phyloP scores from a whole-genome alignment of 2,888 invertebrate species.

The Empis livida region DNA sequence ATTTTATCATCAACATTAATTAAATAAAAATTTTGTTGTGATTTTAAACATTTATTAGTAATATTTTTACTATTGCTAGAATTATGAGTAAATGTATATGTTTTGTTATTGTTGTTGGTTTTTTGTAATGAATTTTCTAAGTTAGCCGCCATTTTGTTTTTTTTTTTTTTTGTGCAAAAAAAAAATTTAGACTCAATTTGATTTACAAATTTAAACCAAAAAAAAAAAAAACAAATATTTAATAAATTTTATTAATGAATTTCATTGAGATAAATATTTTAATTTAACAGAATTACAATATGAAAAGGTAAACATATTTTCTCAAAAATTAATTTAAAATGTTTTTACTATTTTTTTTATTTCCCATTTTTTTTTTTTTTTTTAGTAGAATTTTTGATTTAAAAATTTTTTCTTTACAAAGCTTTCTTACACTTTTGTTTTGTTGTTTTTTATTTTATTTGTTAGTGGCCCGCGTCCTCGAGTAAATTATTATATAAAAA shows the following conservation, averaged over 20 bases:
- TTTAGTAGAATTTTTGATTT: no score
- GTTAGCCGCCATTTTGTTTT: slow-evolving; percentile 1
- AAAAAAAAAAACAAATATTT: not conserved
- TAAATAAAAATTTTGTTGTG: not conserved
- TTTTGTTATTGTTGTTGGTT: not conserved
- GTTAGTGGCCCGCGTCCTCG: no score
- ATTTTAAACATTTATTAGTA: not conserved
- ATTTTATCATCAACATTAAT: not conserved
- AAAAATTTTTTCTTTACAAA: no score
- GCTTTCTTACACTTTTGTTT: no score
- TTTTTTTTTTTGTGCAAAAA: not conserved
- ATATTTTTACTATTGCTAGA: not conserved
- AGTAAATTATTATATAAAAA: no score
- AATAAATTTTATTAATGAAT: not conserved
- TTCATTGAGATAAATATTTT: not conserved
- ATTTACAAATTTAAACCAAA: no score
- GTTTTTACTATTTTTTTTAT: no score
- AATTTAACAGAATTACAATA: not conserved
- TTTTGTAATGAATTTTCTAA: not conserved
- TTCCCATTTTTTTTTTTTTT: no score
- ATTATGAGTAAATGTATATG: not conserved
- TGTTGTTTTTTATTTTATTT: no score
- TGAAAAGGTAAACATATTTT: no score
- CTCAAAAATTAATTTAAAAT: no score
- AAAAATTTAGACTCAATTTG: no score